Evolutionary conservation across 2,797 vertebrate genomes (phyloP).

Genomic region (Otolemur crassicaudatus): DNA sequence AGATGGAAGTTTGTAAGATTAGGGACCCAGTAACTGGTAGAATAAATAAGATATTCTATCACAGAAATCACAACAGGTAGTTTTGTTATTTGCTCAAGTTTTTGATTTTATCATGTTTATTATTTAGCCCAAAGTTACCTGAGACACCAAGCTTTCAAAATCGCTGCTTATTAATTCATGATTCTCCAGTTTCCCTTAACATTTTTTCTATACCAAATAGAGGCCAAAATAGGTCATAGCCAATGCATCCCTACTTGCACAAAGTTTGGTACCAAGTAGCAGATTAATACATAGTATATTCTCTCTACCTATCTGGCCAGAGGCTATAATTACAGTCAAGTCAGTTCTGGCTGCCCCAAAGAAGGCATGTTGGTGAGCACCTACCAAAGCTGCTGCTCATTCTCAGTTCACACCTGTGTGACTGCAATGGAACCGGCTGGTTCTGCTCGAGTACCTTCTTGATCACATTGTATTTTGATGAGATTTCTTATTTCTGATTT

Average conservation of each 20-base stretch:
- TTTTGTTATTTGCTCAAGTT: neutral
- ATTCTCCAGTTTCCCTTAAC: neutral
- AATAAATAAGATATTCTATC: neutral
- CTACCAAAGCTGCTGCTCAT: rapidly evolving
- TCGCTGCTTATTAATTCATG: neutral
- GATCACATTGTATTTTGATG: neutral
- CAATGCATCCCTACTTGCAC: rapidly evolving
- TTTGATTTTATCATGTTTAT: neutral
- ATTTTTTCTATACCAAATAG: neutral
- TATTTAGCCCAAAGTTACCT: no score
- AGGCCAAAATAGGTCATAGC: rapidly evolving
- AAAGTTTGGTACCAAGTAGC: no score
- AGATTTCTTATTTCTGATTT: neutral
- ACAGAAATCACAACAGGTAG: no score
- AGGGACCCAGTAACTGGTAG: neutral
- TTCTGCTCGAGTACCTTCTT: neutral
- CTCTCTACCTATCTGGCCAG: neutral
- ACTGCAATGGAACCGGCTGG: rapidly evolving
- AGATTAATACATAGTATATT: no score
- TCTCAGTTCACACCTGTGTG: rapidly evolving
- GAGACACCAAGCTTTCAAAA: no score
- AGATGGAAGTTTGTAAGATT: neutral
- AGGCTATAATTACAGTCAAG: rapidly evolving
- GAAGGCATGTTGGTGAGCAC: neutral
- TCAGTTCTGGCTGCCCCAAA: neutral